phyloP scores from a whole-genome alignment of 2,113 vertebrate genomes.

The Leptocoma aspasia region DNA sequence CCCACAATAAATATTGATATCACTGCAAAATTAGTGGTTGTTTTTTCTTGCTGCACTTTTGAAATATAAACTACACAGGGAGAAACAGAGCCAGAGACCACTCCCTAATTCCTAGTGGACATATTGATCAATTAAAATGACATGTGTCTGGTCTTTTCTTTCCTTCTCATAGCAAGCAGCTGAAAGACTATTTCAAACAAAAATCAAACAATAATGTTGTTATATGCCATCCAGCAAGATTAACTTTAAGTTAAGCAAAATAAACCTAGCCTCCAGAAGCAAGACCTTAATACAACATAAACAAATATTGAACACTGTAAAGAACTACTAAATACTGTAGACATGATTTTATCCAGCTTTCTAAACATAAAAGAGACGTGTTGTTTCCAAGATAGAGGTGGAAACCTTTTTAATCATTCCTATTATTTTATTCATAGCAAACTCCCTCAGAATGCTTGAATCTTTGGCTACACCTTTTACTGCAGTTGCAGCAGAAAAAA shows the following conservation, averaged over 20 bases:
- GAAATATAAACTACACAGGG: constrained; percentile 37
- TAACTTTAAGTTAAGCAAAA: background rate
- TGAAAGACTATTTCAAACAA: constrained; percentile 48
- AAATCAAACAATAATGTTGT: constrained; percentile 48
- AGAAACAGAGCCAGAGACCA: constrained; percentile 68
- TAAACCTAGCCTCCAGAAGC: background rate
- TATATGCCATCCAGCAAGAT: background rate
- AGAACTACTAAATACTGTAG: background rate
- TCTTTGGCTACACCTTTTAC: constrained; percentile 58
- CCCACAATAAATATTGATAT: background rate
- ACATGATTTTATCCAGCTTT: background rate
- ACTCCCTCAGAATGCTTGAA: background rate
- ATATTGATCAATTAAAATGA: constrained; percentile 71
- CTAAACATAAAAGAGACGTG: background rate
- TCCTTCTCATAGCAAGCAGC: constrained; percentile 44
- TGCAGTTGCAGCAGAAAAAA: constrained; percentile 62
- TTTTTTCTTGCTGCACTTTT: constrained; percentile 37
- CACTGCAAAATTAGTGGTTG: background rate
- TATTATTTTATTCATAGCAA: background rate
- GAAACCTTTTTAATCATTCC: background rate
- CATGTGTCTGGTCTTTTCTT: constrained; percentile 72
- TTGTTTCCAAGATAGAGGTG: background rate
- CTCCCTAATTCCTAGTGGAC: constrained; percentile 79
- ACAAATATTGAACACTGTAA: background rate
- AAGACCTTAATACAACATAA: constrained; percentile 26